Evolutionary conservation across 1,140 invertebrate genomes (phyloP).

Genomic region (Heliconius hermathena): DNA sequence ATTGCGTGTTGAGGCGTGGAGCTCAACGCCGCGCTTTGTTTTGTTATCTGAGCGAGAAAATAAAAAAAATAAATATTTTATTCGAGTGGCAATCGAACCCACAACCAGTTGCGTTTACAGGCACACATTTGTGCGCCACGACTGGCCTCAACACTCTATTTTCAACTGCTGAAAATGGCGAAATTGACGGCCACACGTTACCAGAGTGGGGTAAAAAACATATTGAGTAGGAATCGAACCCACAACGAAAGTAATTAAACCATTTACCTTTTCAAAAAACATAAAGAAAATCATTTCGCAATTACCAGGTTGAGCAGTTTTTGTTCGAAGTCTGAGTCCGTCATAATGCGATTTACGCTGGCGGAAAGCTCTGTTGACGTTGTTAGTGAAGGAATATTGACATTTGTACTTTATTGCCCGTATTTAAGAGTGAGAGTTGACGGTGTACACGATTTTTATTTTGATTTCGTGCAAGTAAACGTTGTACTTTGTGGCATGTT

Average conservation of each 20-base stretch:
- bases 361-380: not conserved
- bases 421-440: not conserved
- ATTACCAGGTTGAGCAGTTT: conserved; percentile 1
- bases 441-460: not conserved
- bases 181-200: too few relatives aligned
- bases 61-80: too few relatives aligned
- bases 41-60: too few relatives aligned
- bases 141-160: too few relatives aligned
- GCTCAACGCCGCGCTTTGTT: too few relatives aligned
- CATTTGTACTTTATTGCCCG: conserved; percentile 9
- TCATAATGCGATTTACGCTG: conserved; percentile 5
- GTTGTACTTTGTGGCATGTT: not conserved
- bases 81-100: too few relatives aligned
- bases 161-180: too few relatives aligned
- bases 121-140: too few relatives aligned
- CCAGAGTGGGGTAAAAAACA: too few relatives aligned
- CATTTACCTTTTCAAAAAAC: not conserved
- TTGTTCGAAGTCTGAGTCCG: not conserved
- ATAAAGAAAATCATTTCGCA: not conserved
- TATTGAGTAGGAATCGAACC: not conserved
- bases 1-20: too few relatives aligned
- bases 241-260: not conserved
- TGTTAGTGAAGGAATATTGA: not conserved
- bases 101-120: too few relatives aligned
- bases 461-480: not conserved